Evolutionary conservation across 2,797 vertebrate genomes (phyloP).

Genomic region (Spea hammondii): DNA sequence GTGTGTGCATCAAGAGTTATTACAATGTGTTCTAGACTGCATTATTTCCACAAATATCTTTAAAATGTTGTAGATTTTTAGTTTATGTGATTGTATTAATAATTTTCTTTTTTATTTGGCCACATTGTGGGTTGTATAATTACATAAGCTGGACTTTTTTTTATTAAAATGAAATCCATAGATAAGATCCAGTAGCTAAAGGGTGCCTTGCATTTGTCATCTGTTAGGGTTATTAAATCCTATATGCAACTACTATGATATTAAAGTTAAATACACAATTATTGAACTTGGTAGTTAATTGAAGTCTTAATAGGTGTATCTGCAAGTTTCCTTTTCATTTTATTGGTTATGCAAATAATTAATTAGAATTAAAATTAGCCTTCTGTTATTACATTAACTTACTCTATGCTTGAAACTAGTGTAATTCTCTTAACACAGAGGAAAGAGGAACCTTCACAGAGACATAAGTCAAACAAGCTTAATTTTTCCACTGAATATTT

Average conservation of each 20-base stretch:
- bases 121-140: neutral
- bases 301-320: conserved; percentile 15
- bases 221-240: conserved; percentile 23
- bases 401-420: neutral
- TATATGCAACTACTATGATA: conserved; percentile 18
- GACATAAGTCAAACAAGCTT: too few relatives aligned
- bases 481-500: too few relatives aligned
- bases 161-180: conserved; percentile 1
- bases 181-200: conserved; percentile 18
- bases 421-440: too few relatives aligned
- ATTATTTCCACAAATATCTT: neutral
- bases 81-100: too few relatives aligned
- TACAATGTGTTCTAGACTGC: neutral
- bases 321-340: conserved; percentile 3
- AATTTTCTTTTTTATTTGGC: neutral
- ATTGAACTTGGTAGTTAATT: conserved; percentile 13
- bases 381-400: neutral
- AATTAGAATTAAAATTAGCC: neutral
- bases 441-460: too few relatives aligned
- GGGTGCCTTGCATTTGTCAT: conserved; percentile 18
- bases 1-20: neutral
- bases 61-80: too few relatives aligned
- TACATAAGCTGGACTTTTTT: neutral
- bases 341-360: too few relatives aligned
- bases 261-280: conserved; percentile 15